phyloP scores from a whole-genome alignment of 2,113 vertebrate genomes.

The Pteropus alecto region DNA sequence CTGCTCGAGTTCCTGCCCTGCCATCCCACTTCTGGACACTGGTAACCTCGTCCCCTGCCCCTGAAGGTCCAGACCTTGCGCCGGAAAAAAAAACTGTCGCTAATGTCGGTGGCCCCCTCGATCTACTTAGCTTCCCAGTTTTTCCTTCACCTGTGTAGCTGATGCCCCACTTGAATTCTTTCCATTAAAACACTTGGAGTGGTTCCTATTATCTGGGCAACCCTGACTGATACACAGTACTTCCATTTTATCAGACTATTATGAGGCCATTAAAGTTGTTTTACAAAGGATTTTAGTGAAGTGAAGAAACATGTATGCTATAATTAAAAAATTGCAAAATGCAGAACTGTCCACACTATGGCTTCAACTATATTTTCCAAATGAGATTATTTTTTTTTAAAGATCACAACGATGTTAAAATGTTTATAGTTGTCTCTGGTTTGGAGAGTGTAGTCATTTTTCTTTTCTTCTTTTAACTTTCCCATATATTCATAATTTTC shows the following conservation, averaged over 20 bases:
- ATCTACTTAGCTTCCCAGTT: neutral
- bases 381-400: neutral
- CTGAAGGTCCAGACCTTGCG: fast-evolving
- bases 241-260: neutral
- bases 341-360: neutral
- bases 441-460: neutral
- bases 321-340: neutral
- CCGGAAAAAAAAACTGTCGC: neutral
- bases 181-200: neutral
- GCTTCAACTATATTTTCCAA: neutral
- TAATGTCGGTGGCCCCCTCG: neutral
- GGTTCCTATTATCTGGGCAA: neutral
- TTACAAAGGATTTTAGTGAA: neutral
- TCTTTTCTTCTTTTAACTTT: neutral
- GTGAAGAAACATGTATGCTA: neutral
- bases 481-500: neutral
- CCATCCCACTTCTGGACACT: neutral
- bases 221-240: neutral
- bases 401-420: neutral
- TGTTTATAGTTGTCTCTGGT: neutral
- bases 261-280: neutral
- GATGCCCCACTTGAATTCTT: neutral
- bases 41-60: neutral
- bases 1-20: too few species aligned
- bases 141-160: neutral